Conservation (phyloP, 2,888 invertebrate genomes). For the Helobdella robusta region DNA sequence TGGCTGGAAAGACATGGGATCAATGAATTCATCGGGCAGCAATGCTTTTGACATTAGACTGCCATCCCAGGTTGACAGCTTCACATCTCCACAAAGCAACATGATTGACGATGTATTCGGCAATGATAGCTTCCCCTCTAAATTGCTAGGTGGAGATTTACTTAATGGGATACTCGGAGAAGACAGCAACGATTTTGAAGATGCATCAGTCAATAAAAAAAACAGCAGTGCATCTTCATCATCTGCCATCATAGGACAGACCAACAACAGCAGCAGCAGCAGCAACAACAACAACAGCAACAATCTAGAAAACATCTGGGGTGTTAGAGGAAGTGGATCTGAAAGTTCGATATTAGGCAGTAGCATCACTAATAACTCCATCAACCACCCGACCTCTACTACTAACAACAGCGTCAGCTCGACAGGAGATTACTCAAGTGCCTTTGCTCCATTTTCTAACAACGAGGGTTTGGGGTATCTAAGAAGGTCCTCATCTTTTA, state of each 20-base stretch:
- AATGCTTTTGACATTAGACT: slow-evolving; percentile 25
- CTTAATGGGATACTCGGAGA: slow-evolving; percentile 19
- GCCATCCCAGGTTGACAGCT: neutral
- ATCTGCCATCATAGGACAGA: too few relatives aligned
- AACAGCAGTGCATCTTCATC: neutral
- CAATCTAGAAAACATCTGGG: slow-evolving; percentile 10
- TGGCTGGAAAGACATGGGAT: slow-evolving; percentile 13
- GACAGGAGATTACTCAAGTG: slow-evolving; percentile 22
- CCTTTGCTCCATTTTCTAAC: slow-evolving; percentile 23
- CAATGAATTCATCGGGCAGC: neutral
- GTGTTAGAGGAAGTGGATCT: neutral
- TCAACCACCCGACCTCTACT: slow-evolving; percentile 4
- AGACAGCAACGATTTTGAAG: slow-evolving; percentile 10
- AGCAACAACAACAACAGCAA: neutral
- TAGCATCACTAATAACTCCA: neutral
- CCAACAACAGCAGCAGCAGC: neutral
- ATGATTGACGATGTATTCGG: slow-evolving; percentile 11
- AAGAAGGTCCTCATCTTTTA: slow-evolving; percentile 16
- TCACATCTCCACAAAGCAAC: neutral
- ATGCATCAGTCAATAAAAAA: neutral
- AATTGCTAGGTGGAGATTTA: slow-evolving; percentile 14
- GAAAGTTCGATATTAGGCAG: slow-evolving; percentile 12
- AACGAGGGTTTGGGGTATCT: slow-evolving; percentile 23
- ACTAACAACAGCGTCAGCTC: too few relatives aligned
- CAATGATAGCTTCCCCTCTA: neutral